Conservation (phyloP, 2,797 vertebrate genomes). For the Pangasius mekongensis region DNA sequence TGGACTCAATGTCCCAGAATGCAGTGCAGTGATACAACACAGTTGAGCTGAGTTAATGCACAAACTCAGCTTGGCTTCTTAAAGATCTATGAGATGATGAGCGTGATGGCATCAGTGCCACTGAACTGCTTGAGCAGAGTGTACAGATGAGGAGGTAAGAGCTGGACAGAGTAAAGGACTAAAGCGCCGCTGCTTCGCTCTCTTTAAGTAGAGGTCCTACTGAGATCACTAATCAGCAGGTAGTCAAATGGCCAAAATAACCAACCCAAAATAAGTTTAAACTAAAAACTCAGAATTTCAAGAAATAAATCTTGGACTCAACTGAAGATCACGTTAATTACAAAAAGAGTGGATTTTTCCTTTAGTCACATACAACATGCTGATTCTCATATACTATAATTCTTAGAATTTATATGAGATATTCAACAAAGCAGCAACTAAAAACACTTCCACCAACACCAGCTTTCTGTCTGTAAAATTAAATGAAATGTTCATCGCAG, state of each 20-base stretch:
- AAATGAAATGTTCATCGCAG: conserved; percentile 66
- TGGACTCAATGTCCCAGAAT: neutral
- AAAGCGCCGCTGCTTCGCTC: neutral
- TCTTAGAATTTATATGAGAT: neutral
- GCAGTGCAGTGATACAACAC: neutral
- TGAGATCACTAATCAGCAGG: neutral
- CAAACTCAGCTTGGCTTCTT: neutral
- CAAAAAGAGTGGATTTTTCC: too few species aligned
- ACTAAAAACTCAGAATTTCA: too few species aligned
- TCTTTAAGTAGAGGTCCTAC: neutral
- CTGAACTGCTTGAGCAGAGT: neutral
- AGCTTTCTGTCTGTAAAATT: conserved; percentile 62
- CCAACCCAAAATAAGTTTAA: neutral
- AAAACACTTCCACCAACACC: conserved; percentile 46
- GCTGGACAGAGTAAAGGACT: neutral
- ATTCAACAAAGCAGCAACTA: neutral
- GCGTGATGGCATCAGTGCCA: neutral
- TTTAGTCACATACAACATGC: too few species aligned
- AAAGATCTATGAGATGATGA: neutral
- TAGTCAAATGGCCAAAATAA: neutral
- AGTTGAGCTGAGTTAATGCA: neutral
- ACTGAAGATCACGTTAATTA: too few species aligned
- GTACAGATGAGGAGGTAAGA: neutral
- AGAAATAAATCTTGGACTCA: too few species aligned
- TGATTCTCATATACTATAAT: neutral